Percentiles rank a stretch among this genome's conserved stretches.
phyloP scores from a whole-genome alignment of 2,888 invertebrate genomes.

The Gryllus longicercus region DNA sequence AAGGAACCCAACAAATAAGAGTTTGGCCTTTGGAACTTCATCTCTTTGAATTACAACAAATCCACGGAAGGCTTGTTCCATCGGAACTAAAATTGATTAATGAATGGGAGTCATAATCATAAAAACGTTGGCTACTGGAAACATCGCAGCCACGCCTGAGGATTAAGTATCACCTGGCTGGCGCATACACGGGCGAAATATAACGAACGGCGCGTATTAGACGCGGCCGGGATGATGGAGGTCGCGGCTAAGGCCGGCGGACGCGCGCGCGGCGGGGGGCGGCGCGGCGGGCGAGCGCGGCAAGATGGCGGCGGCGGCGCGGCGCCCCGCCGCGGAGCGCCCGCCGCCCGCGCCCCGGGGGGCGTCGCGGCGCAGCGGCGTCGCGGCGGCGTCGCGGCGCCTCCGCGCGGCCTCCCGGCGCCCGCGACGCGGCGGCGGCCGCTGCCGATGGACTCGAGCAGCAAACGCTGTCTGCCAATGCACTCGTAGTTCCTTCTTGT shows the following conservation, averaged over 20 bases:
- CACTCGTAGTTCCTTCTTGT: no score
- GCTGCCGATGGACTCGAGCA: not conserved
- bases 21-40: not conserved
- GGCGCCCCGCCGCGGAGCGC: no score
- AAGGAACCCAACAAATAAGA: not conserved
- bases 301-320: no score
- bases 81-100: not conserved
- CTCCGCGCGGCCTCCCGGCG: not conserved
- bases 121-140: conserved; percentile 17
- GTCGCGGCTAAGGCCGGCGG: not conserved
- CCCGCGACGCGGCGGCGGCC: not conserved
- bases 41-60: conserved; percentile 3
- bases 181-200: not conserved
- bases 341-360: not conserved
- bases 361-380: no score
- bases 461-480: no score
- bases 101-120: conserved; percentile 17
- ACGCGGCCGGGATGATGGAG: not conserved
- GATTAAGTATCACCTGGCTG: not conserved
- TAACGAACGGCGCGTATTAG: not conserved
- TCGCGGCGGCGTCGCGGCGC: not conserved
- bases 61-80: not conserved
- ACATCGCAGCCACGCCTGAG: not conserved
- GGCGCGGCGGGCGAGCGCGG: not conserved
- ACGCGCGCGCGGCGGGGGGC: not conserved